These are phyloP conservation scores for Pelodytes ibericus DNA, from an alignment of 2,797 vertebrate genomes.

Conservation along the genomic window DNA sequence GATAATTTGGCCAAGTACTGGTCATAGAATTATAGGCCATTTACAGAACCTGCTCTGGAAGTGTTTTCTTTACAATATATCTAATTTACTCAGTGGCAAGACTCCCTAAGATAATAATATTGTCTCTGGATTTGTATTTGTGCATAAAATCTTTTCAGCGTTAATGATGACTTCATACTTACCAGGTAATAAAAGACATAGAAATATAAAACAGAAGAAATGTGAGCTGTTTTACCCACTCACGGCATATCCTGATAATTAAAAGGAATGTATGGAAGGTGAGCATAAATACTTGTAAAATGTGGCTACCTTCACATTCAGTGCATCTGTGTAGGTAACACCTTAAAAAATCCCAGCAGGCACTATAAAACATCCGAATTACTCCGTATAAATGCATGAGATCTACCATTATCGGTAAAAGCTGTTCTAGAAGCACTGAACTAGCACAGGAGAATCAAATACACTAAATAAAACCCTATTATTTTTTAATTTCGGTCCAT, in stretches of 20 bases:
- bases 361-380: background rate
- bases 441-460: background rate
- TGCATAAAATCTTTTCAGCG: background rate
- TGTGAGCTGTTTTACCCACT: background rate
- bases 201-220: background rate
- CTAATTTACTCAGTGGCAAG: no score
- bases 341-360: background rate
- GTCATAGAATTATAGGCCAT: no score
- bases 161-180: background rate
- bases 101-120: background rate
- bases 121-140: background rate
- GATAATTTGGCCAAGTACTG: no score
- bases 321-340: no score
- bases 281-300: background rate
- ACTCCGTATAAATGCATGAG: slow-evolving; percentile 8
- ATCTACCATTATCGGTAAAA: slow-evolving; percentile 7
- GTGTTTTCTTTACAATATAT: no score
- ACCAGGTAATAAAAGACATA: background rate
- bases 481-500: background rate
- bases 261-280: background rate
- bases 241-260: background rate
- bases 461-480: slow-evolving; percentile 17
- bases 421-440: slow-evolving; percentile 10
- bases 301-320: background rate
- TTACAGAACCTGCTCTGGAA: no score